Base-by-base conservation (phyloP, 1,140 invertebrate genomes). In the Camponotus pennsylvanicus region DNA sequence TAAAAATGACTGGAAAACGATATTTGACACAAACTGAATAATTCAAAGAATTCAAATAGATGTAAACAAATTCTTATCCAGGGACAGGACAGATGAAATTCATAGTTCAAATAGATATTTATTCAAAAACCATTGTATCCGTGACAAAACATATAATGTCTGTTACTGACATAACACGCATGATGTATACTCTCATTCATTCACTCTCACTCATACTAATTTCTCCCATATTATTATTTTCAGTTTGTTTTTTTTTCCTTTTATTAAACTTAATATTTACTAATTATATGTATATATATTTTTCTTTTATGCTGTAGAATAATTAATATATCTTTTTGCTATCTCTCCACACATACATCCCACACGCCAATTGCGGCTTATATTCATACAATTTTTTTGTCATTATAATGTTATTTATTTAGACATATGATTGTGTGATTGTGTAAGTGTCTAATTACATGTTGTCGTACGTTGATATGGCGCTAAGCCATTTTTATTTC, bases 91-190 rank as follows among this genome's bases (percentile, higher is more conserved):
- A 40, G 8, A 15, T 55, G 42, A 32, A 70, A 69, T 87, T 84
- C 69, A 79, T 94, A 94, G 88, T 92, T 94, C 92, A 94, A 94
- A 93, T 93, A 94, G 92, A 94, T 93, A 93, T 93, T 94, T 93
- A 94, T 94, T 94, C 85, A 94, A 94, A 94, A 94, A 94, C 87
- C 89, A 92, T 79, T 93, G 91, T 93, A 93, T 93, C 93, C 87
- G 88, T 92, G 93, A 93, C 90, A 93, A 94, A 94, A 93, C 93
- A 93, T 93, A 89, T 92, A 92, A 92, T 89, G 89, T 71, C 85
- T 45, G 45, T 80, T 86, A 52, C 9, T 84, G 87, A 83, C 69
- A 89, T 77, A 88, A 90, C 84, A 69, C 71, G 75, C 86, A 79
- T 88, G 34, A 89, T 76, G 76, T 87, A 73, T 76, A 80, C 37